Percentiles rank a stretch among this genome's conserved stretches.
These are phyloP conservation scores for Alcedo atthis DNA, from an alignment of 2,797 vertebrate genomes.

Conservation along the genomic window DNA sequence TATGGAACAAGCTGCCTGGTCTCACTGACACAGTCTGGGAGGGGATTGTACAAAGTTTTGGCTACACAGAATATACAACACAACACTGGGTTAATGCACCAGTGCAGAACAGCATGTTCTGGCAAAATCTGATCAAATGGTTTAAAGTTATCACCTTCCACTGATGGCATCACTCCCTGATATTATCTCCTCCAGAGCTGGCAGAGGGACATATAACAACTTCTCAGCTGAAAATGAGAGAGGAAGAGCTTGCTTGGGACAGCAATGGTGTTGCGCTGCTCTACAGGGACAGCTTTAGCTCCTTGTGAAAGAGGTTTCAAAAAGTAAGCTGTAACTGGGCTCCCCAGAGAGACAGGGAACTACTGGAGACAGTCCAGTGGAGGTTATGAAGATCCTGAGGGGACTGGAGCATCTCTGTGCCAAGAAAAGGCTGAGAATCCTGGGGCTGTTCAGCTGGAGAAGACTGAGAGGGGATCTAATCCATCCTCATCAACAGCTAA, in stretches of 20 bases:
- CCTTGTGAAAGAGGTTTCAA: fast-evolving
- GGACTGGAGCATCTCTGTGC: background rate
- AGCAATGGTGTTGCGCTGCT: background rate
- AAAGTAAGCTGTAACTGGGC: background rate
- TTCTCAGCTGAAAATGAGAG: background rate
- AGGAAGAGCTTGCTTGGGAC: background rate
- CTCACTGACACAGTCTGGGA: background rate
- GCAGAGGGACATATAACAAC: background rate
- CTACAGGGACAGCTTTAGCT: background rate
- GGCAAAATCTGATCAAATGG: background rate
- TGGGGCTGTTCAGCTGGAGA: background rate
- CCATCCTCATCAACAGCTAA: background rate
- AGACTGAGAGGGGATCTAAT: background rate
- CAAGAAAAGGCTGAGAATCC: background rate
- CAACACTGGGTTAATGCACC: background rate
- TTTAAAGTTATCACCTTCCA: background rate
- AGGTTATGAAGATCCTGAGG: background rate
- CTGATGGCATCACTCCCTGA: background rate
- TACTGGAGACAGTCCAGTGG: background rate
- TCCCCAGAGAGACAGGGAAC: background rate
- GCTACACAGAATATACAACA: background rate
- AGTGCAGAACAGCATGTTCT: fast-evolving
- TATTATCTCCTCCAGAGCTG: background rate
- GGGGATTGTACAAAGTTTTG: background rate
- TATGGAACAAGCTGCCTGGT: background rate